Evolutionary conservation across 2,797 vertebrate genomes (phyloP).

Genomic region (Diplodus puntazzo): DNA sequence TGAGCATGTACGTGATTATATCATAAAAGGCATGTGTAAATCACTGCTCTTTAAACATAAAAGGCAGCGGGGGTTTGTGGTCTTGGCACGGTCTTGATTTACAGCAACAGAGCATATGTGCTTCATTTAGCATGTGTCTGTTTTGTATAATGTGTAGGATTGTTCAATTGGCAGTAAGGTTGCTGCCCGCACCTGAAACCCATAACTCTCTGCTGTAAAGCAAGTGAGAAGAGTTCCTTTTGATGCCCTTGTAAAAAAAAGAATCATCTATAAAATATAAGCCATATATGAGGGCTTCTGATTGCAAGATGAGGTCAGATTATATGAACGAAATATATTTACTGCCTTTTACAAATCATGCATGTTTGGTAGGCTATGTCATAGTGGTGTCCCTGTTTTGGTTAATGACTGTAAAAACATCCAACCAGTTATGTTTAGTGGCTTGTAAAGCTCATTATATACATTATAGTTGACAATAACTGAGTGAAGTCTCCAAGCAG

Average conservation of each 20-base stretch:
- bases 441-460: not conserved
- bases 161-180: slow-evolving; percentile 23
- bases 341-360: not conserved
- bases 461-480: not conserved
- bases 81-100: slow-evolving; percentile 34
- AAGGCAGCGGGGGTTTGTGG: slow-evolving; percentile 42
- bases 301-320: not conserved
- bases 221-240: slow-evolving; percentile 17
- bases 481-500: not conserved
- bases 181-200: slow-evolving; percentile 23
- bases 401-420: not conserved
- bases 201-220: slow-evolving; percentile 11
- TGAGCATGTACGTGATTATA: slow-evolving; percentile 42
- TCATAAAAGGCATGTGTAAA: slow-evolving; percentile 50
- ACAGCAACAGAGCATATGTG: slow-evolving; percentile 32
- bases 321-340: not conserved
- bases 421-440: not conserved
- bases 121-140: slow-evolving; percentile 48
- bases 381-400: not conserved
- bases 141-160: slow-evolving; percentile 35
- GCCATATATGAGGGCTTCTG: not conserved
- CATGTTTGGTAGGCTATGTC: not conserved
- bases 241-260: slow-evolving; percentile 1
- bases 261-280: not conserved
- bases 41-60: slow-evolving; percentile 46